Base-by-base conservation (phyloP, 64 coral and sea anemone genomes). In the Pocillopora damicornis region DNA sequence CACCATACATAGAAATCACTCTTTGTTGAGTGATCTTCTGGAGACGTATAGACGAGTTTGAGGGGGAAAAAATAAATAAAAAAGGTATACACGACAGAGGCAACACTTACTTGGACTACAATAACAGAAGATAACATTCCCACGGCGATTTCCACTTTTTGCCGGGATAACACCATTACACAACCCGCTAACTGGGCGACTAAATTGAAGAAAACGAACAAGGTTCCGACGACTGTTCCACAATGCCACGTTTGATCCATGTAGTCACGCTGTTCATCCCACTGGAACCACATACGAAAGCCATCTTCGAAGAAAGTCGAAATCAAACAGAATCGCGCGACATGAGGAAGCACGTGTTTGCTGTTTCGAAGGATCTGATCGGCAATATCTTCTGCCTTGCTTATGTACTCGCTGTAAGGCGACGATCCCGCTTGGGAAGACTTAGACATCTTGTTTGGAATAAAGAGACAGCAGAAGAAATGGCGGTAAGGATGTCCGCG, bases 271-370 rank as follows among this genome's bases (percentile, higher is more conserved):
- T 99, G 97, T 93, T 99, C 97, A 17, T 94, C 93, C 97, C 97
- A 99, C 26, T 99, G 97, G 58, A 99, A 99, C 97, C 97, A 99
- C 97, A 99, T 99, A 74, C 97, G 90, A 86, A 99, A 90, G 14
- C 97, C 97, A 88, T 99, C 97, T 63, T 99, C 97, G 66, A 99
- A 99, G 79, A 99, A 99, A 9, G 97, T 99, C 15, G 97, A 99
- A 74, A 99, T 95, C 60, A 99, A 86, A 86, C 97, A 99, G 56
- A 99, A 99, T 9, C 97, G 88, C 15, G 97, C 97, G 45, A 99
- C 78, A 86, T 99, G 97, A 6, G 97, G 97, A 37, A 99, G 77
- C 17, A 99, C 71, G 61, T 99, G 93, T 74, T 99, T 99, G 37
- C 93, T 88, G 78, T 99, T 88, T 10, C 97, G 93, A 74, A 99